phyloP scores from a whole-genome alignment of 2,113 vertebrate species.

The Dermatemys mawii region DNA sequence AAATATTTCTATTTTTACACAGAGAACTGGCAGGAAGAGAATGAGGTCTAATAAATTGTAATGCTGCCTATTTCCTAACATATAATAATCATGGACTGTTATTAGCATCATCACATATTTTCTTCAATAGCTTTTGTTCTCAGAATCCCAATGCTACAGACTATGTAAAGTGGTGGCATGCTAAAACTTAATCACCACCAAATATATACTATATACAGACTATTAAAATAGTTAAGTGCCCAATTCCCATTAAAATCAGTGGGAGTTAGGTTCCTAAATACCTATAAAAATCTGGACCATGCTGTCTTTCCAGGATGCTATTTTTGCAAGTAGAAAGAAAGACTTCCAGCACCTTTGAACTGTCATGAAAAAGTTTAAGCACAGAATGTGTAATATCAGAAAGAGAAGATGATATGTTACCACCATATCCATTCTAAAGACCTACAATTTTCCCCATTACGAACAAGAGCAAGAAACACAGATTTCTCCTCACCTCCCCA shows the following conservation, averaged over 20 bases:
- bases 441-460: neutral
- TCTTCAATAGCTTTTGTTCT: neutral
- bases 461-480: neutral
- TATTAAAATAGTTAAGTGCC: neutral
- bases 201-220: neutral
- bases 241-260: neutral
- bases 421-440: neutral
- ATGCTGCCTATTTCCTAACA: neutral
- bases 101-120: neutral
- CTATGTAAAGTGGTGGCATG: neutral
- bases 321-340: neutral
- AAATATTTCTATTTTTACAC: neutral
- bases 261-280: neutral
- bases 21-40: neutral
- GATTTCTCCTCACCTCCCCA: neutral
- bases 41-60: neutral
- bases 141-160: neutral
- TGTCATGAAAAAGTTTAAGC: neutral
- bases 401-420: neutral
- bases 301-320: neutral
- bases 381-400: neutral
- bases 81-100: neutral
- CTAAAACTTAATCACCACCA: neutral
- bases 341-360: neutral
- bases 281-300: neutral